Evolutionary conservation across 2,113 vertebrate species (phyloP), one percentile per base, ranked within the genome.

Genomic region (Holacanthus passer): DNA sequence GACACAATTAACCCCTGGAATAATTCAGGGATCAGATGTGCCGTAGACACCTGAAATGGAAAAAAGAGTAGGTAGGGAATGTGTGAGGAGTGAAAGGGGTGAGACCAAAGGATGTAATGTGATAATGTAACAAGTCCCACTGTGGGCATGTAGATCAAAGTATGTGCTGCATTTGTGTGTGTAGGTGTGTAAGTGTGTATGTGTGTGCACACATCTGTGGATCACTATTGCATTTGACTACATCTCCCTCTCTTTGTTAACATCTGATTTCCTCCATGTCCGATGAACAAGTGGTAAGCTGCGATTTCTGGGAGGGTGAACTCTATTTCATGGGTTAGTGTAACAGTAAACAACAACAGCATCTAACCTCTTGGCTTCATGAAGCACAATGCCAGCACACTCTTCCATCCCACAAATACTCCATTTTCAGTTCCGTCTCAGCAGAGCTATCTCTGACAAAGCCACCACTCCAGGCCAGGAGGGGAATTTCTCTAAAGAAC

Each of bases 301-400:
- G 81, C 81, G 82, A 89, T 93, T 79, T 83, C 88, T 86, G 63
- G 2, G n/a, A 89, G 55, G 72, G 84, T 87, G 85, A 94, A 91
- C 90, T 93, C 93, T 89, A 88, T 93, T 95, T 93, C 92, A 90
- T 76, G 87, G 88, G 92, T 92, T 92, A 94, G 87, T 75, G 88
- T 78, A 58, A 70, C 82, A 86, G 72, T 81, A 77, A 86, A 71
- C 65, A 68, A 79, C 16, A 50, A 73, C 72, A 48, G 81, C 72
- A 78, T 69, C 76, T 63, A 73, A 65, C 60, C 75, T 79, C 69
- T 59, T 32, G 72, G 82, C 87, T 87, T 81, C 79, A 89, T 87
- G 71, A 87, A 88, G 48, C 67, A 81, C 48, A 52, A 24, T 19
- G 31, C 39, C 32, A 5, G 22, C 79, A 64, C 29, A 0, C 66